Base-by-base conservation (phyloP, 2,113 vertebrate genomes). In the Nothobranchius kuhntae region DNA sequence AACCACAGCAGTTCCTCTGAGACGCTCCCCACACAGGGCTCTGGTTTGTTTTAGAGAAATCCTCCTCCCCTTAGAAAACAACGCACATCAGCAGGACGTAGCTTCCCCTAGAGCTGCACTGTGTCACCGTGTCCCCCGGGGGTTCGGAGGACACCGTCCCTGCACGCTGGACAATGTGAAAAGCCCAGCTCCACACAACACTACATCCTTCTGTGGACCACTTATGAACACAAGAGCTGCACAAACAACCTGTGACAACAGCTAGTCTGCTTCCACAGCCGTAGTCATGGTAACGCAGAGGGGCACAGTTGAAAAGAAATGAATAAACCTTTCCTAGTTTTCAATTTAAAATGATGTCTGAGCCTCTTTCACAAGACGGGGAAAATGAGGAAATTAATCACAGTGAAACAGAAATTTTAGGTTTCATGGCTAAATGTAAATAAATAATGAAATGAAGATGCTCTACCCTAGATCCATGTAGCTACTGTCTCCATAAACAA, bases 271-370 rank as follows among this genome's bases (percentile, higher is more conserved):
- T 92, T 88, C 78, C 89, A 90, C 91, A 89, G 91, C 87, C 63
- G 92, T 93, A 93, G 90, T 91, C 91, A 94, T 94, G 92, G 94
- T 93, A 96, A 96, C 95, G 76, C 62, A 78, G 81, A 84, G 79
- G 89, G 92, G 86, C 86, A 77, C 85, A 86, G 88, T 15, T 90
- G 86, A 85, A 89, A 78, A 66, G 80, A 75, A 87, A 89, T 73
- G 77, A 93, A 85, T 62, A 75, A 82, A 86, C 70, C 78, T 59
- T 73, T 80, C 65, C 69, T 65, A 66, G 17, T 55, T 82, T 84
- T 78, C 62, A 36, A 60, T 80, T 68, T 21, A n/a, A 80, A 74
- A 81, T 56, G 46, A 78, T 69, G 67, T 1, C 38, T 40, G 38
- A 40, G 38, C 38, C 38, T 40, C 30, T 40, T 40, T 40, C 1